Evolutionary conservation across 2,113 vertebrate genomes (phyloP), one percentile per base, ranked within the genome.

Genomic region (Austrofundulus limnaeus): DNA sequence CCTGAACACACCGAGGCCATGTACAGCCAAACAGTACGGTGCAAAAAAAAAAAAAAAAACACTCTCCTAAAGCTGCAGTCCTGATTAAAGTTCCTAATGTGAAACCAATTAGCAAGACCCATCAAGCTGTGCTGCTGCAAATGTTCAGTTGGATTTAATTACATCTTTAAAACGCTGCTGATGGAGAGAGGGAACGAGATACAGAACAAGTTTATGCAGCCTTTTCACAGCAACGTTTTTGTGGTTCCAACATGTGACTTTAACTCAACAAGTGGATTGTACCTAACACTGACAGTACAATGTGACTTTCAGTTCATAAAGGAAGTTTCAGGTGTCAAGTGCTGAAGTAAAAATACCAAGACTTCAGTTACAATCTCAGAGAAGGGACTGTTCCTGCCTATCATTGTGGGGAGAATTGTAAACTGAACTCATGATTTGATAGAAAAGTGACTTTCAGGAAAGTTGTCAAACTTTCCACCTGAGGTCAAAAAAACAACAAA

Each of bases 81-180:
- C 25, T 84, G 78, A 89, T 89, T 81, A 85, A 45, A 49, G 47
- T 58, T 78, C 78, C 71, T 78, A 80, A 85, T 80, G 69, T 58
- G 65, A 74, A 66, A 75, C 64, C 83, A 86, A 90, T 86, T 84
- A 87, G 62, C 11, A 46, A 51, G 46, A 65, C 20, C 58, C 75
- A 77, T 80, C 82, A 63, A 61, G 66, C 72, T 49, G 52, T 20
- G 62, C 67, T 21, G 62, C 64, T 72, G 41, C 23, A 15, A 52
- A 62, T 69, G 43, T 70, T 77, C 77, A 79, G 77, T 85, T 85
- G 75, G 56, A 75, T 85, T 79, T 79, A 83, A 86, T 86, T 75
- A 82, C 60, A 81, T 58, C 69, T 82, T 72, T 52, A 66, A 65
- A 46, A 43, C 20, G 20, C 45, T 49, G 52, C 60, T 58, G 70